Evolutionary conservation across 2,113 vertebrate genomes (phyloP).

Genomic region (Tonatia bakeri): DNA sequence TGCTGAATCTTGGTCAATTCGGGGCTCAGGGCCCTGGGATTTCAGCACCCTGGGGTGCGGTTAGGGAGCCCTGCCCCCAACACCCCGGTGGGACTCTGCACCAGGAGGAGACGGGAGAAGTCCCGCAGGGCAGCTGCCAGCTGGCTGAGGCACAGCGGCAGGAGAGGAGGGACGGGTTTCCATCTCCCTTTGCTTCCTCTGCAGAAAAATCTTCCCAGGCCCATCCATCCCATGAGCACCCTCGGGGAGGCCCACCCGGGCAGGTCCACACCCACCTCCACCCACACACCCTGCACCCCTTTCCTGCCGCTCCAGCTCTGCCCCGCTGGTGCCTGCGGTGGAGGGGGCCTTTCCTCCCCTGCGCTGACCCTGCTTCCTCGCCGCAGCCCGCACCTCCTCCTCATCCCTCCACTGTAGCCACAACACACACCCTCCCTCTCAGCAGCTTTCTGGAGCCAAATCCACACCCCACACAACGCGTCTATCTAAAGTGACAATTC

Average conservation of each 20-base stretch:
- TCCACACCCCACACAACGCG: accelerated
- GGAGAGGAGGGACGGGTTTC: not conserved
- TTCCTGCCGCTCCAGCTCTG: not conserved
- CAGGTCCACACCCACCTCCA: not conserved
- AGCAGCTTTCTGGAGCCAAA: not conserved
- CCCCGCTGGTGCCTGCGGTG: not conserved
- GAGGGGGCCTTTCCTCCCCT: not conserved
- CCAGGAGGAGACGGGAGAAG: not conserved
- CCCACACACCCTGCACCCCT: not conserved
- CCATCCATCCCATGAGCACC: accelerated
- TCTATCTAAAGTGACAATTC: not conserved
- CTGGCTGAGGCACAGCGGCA: accelerated
- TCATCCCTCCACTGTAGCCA: not conserved
- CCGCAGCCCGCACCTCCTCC: not conserved
- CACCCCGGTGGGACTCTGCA: not conserved
- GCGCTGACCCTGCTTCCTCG: not conserved
- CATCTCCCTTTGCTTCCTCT: not conserved
- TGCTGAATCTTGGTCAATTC: not conserved
- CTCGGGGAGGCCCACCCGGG: not conserved
- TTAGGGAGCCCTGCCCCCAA: not conserved
- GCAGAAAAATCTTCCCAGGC: not conserved
- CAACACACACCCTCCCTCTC: no score
- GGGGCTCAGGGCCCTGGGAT: not conserved
- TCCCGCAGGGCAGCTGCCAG: no score
- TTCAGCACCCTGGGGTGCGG: not conserved